Base-by-base conservation (phyloP, 2,113 vertebrate genomes). In the Ciconia stormi region DNA sequence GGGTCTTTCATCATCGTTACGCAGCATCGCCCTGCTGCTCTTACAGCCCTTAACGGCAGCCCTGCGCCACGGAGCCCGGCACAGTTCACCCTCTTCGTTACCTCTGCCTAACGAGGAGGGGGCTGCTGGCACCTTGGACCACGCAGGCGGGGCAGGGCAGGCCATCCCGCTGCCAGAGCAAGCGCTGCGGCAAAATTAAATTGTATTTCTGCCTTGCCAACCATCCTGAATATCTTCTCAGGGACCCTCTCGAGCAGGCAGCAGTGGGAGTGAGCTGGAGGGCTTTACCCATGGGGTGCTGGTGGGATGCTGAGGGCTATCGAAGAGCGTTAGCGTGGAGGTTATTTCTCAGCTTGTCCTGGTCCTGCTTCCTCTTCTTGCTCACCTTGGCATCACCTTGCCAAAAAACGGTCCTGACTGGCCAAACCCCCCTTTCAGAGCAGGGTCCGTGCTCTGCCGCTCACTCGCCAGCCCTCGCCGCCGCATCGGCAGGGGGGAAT, bases 301-400 rank as follows among this genome's bases (percentile, higher is more conserved):
- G 49, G 15, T 36, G 49, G 53, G 70, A 20, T 38, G 34, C 71
- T 56, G 36, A 14, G 58, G 61, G 20, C 19, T n/a, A 1, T 13
- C 29, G 9, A 11, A 56, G 11, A 13, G 38, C 0, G 0, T 40
- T 16, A 21, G 17, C 9, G 29, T 13, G 34, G 49, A n/a, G 82
- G 6, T 40, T 5, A 12, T 72, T 55, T 52, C 78, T 62, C 65
- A 58, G 36, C 66, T 74, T 5, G 0, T 79, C 47, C 79, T 7
- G 2, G 32, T 46, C n/a, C 61, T 66, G 42, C 65, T 61, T 34
- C 25, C 12, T 10, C 40, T 90, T 67, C 85, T 87, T 11, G 2
- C 32, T 88, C 91, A 63, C 67, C 86, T 63, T 66, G 76, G 79
- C n/a, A 59, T 77, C 83, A 63, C 83, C 86, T 82, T 74, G 83